Conservation (phyloP, 2,113 vertebrate genomes). For the Thamnaconus septentrionalis region DNA sequence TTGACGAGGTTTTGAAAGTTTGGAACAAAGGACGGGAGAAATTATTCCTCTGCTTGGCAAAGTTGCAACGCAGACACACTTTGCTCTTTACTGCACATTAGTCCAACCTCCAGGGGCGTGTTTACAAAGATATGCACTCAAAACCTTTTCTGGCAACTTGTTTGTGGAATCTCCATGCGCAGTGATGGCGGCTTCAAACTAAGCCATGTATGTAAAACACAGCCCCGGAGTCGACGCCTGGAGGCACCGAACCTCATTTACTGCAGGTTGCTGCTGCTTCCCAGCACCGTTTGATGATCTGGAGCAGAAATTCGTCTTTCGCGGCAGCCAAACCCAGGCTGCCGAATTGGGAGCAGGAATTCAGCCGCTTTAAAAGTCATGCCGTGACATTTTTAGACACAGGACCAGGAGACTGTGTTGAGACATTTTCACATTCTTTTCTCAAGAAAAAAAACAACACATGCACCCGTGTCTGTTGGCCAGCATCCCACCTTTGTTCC, state of each 20-base stretch:
- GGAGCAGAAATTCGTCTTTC: neutral
- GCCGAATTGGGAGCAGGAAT: neutral
- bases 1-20: no score
- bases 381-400: neutral
- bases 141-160: neutral
- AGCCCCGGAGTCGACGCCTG: slow-evolving; percentile 17
- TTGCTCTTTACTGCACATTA: slow-evolving; percentile 10
- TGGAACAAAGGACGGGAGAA: no score
- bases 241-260: slow-evolving; percentile 14
- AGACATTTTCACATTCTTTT: slow-evolving; percentile 1
- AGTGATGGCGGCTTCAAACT: neutral
- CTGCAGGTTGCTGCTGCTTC: neutral
- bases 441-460: neutral
- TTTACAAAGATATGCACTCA: slow-evolving; percentile 16
- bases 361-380: no score
- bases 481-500: neutral
- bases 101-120: slow-evolving; percentile 10
- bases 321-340: neutral
- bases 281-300: slow-evolving; percentile 1
- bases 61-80: no score
- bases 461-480: neutral
- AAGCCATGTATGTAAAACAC: slow-evolving; percentile 8
- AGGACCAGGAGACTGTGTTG: neutral
- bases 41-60: no score
- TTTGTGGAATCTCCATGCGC: neutral